These are phyloP conservation scores for Peromyscus melanophrys DNA, from an alignment of 2,797 vertebrate genomes.

Conservation along the genomic window DNA sequence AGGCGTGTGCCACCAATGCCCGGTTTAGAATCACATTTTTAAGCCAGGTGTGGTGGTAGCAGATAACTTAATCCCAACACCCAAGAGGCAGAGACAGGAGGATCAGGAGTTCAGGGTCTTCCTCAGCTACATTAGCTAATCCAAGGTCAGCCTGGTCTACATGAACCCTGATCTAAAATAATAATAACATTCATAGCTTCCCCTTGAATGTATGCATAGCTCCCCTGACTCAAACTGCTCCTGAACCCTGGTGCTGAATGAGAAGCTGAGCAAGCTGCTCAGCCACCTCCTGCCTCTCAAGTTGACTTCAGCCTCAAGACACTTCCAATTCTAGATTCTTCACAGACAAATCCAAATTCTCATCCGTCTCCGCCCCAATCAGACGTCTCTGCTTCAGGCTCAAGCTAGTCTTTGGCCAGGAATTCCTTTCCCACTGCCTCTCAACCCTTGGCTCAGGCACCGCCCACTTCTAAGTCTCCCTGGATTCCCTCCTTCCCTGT, in stretches of 20 bases:
- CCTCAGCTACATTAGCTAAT: neutral
- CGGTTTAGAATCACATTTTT: neutral
- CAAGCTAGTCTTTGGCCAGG: neutral
- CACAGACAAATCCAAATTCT: neutral
- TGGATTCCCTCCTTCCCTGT: neutral
- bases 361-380: neutral
- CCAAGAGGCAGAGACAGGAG: neutral
- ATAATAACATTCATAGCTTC: neutral
- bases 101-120: neutral
- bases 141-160: neutral
- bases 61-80: neutral
- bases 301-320: neutral
- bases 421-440: neutral
- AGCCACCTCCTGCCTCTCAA: neutral
- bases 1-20: too few relatives aligned
- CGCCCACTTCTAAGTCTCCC: neutral
- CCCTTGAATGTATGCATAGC: neutral
- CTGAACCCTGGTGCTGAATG: neutral
- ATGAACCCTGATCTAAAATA: neutral
- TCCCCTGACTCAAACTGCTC: neutral
- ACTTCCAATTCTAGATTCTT: neutral
- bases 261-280: neutral
- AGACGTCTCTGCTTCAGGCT: neutral
- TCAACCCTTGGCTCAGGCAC: neutral
- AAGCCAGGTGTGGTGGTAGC: neutral